These are phyloP conservation scores for Scaptodrosophila lebanonensis DNA, from an alignment of 1,140 invertebrate species.

Conservation along the genomic window DNA sequence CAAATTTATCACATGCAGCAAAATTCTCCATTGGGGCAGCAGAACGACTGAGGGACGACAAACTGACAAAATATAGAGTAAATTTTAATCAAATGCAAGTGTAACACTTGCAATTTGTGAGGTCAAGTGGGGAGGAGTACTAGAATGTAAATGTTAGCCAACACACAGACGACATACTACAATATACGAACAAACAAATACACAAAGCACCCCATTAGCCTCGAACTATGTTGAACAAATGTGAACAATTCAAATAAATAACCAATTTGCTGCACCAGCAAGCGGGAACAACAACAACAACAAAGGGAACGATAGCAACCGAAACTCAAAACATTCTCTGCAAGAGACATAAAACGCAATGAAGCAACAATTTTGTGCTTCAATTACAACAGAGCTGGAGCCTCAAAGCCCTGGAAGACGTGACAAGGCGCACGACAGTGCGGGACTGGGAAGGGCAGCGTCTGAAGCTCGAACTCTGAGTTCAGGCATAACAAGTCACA, in stretches of 20 bases:
- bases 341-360: conserved; percentile 44
- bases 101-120: no score
- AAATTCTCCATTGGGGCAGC: no score
- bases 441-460: background rate
- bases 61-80: no score
- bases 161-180: no score
- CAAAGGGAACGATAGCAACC: background rate
- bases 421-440: background rate
- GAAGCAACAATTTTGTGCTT: conserved; percentile 52
- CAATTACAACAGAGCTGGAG: conserved; percentile 1
- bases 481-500: conserved; percentile 4
- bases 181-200: no score
- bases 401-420: no score
- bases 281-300: background rate
- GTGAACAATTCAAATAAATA: conserved; percentile 57
- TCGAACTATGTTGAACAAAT: no score
- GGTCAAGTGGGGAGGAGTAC: no score
- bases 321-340: no score
- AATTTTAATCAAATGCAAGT: no score
- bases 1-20: conserved; percentile 51
- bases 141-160: no score
- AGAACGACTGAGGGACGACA: background rate
- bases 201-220: conserved; percentile 40
- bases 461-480: background rate
- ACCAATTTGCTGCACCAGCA: conserved; percentile 49